Evolutionary conservation across 1,140 invertebrate genomes (phyloP).

Genomic region (Lepidurus arcticus): DNA sequence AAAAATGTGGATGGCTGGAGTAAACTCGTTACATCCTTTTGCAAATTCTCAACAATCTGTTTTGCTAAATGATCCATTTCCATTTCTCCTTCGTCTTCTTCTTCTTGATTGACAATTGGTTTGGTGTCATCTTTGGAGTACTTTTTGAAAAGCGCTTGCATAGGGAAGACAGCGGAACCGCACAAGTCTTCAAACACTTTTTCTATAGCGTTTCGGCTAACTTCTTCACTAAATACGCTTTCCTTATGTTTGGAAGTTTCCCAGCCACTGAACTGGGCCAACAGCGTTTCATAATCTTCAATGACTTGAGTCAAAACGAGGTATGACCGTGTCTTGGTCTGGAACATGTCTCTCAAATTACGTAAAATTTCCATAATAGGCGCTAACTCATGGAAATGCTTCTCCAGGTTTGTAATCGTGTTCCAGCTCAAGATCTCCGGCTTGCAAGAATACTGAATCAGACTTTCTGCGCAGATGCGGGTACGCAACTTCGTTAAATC

Average conservation of each 20-base stretch:
- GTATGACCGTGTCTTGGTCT: background rate
- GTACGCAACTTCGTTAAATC: background rate
- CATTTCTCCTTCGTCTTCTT: constrained; percentile 46
- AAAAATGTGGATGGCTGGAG: background rate
- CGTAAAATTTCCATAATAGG: background rate
- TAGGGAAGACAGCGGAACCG: constrained; percentile 47
- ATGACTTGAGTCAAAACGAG: background rate
- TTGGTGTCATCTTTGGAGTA: constrained; percentile 42
- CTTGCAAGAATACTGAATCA: background rate
- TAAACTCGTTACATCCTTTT: constrained; percentile 48
- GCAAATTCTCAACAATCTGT: constrained; percentile 55
- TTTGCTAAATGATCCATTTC: constrained; percentile 58
- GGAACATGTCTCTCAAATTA: background rate
- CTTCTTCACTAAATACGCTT: background rate
- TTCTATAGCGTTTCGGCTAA: background rate
- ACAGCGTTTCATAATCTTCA: background rate
- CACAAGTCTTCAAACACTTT: constrained; percentile 27
- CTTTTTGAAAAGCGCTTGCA: constrained; percentile 66
- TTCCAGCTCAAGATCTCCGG: background rate
- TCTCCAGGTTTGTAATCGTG: background rate
- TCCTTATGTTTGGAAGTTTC: background rate
- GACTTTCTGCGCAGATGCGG: background rate
- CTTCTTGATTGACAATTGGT: constrained; percentile 39
- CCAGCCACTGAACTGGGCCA: background rate
- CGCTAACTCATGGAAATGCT: background rate